Percentiles rank a stretch among this genome's conserved stretches.
phyloP scores from a whole-genome alignment of 1,140 invertebrate species.

The Heliconius nattereri region DNA sequence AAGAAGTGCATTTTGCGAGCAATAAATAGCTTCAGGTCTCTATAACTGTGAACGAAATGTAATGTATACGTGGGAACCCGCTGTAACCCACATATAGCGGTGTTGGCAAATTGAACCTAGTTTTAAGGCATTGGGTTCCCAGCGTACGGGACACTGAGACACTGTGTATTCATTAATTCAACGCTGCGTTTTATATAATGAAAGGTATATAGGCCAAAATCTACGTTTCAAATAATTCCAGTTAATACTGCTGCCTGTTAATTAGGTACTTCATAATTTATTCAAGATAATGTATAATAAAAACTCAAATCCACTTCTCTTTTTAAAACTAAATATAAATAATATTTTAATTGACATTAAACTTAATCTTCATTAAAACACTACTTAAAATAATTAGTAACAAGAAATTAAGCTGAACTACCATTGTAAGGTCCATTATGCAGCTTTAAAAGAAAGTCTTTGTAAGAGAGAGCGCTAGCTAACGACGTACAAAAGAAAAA shows the following conservation, averaged over 20 bases:
- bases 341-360: background rate
- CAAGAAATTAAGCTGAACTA: background rate
- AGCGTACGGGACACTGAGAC: too few species aligned
- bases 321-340: background rate
- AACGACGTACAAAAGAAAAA: background rate
- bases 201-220: too few species aligned
- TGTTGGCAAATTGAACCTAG: too few species aligned
- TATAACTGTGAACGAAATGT: background rate
- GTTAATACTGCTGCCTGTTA: too few species aligned
- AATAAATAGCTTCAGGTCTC: constrained; percentile 22
- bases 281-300: too few species aligned
- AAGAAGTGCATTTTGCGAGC: constrained; percentile 16
- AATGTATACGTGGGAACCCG: background rate
- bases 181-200: too few species aligned
- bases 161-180: too few species aligned
- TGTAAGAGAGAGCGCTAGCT: constrained; percentile 3
- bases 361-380: background rate
- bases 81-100: background rate
- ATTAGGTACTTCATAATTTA: too few species aligned
- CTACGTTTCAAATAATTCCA: too few species aligned
- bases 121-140: too few species aligned
- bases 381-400: background rate
- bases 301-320: too few species aligned
- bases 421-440: background rate
- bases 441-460: background rate